These are phyloP conservation scores for Coboldia fuscipes DNA, from an alignment of 1,140 invertebrate species.

Conservation along the genomic window DNA sequence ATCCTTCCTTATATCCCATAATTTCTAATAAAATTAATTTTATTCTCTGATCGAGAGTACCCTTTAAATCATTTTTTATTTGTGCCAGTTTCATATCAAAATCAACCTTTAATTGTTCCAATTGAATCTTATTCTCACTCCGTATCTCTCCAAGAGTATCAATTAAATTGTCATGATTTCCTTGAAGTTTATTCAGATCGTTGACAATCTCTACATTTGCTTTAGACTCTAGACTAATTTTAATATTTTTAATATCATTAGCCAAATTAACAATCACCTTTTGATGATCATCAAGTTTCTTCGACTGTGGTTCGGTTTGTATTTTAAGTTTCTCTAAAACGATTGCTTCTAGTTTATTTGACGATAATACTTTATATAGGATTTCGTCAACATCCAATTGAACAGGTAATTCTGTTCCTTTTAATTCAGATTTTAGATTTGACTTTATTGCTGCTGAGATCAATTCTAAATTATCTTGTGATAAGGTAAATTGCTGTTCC, in stretches of 20 bases:
- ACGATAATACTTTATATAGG: constrained; percentile 8
- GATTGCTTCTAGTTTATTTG: constrained; percentile 8
- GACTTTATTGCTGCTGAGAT: constrained; percentile 16
- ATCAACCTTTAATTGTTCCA: constrained; percentile 11
- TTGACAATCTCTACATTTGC: constrained; percentile 18
- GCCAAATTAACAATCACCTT: constrained; percentile 18
- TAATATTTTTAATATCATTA: constrained; percentile 22
- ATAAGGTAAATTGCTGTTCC: constrained; percentile 6
- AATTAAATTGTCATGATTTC: constrained; percentile 12
- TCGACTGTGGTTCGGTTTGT: neutral
- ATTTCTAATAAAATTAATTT: constrained; percentile 17
- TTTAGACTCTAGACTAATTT: constrained; percentile 13
- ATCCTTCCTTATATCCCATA: constrained; percentile 13
- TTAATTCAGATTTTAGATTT: constrained; percentile 5
- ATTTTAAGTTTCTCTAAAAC: constrained; percentile 10
- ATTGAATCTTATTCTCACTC: constrained; percentile 12
- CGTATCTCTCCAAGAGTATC: constrained; percentile 12
- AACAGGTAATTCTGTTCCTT: constrained; percentile 6
- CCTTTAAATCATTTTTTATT: constrained; percentile 12
- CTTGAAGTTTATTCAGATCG: constrained; percentile 11
- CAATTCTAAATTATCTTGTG: constrained; percentile 16
- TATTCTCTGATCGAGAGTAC: constrained; percentile 15
- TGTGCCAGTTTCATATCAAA: constrained; percentile 13
- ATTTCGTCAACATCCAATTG: constrained; percentile 12
- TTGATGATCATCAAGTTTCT: constrained; percentile 9